Evolutionary conservation across 2,888 invertebrate genomes (phyloP).

Genomic region (Pemphredon lugubris): DNA sequence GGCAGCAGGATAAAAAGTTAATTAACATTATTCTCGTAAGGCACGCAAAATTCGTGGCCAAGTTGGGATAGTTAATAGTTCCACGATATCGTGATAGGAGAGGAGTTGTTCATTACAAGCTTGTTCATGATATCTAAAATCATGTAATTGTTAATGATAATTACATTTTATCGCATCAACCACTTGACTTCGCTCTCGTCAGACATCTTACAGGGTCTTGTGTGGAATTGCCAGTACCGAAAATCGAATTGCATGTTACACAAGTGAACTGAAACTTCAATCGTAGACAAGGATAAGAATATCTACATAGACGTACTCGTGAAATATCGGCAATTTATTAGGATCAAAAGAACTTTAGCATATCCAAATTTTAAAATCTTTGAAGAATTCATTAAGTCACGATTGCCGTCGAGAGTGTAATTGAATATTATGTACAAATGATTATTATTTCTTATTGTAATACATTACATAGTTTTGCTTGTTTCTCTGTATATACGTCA

Average conservation of each 20-base stretch:
- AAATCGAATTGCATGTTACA: slow-evolving; percentile 33
- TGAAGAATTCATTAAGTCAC: slow-evolving; percentile 77
- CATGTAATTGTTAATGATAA: slow-evolving; percentile 54
- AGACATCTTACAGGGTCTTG: slow-evolving; percentile 39
- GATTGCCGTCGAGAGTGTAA: slow-evolving; percentile 78
- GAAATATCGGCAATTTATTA: slow-evolving; percentile 76
- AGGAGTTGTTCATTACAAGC: slow-evolving; percentile 43
- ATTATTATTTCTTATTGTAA: slow-evolving; percentile 78
- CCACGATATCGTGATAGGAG: slow-evolving; percentile 30
- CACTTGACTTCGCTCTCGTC: slow-evolving; percentile 60
- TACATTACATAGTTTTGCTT: slow-evolving; percentile 79
- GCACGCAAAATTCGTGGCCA: slow-evolving; percentile 39
- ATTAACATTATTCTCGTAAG: slow-evolving; percentile 31
- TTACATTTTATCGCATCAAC: slow-evolving; percentile 47
- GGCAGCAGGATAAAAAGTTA: slow-evolving; percentile 26
- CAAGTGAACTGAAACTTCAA: slow-evolving; percentile 40
- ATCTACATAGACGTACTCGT: slow-evolving; percentile 63
- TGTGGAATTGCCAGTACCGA: slow-evolving; percentile 13
- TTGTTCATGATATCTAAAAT: slow-evolving; percentile 51
- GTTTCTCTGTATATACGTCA: slow-evolving; percentile 79
- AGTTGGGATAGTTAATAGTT: slow-evolving; percentile 28
- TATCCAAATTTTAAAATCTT: slow-evolving; percentile 79
- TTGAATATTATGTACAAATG: slow-evolving; percentile 80
- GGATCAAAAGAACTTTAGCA: slow-evolving; percentile 71
- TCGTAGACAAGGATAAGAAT: slow-evolving; percentile 59